Evolutionary conservation across 2,888 invertebrate genomes (phyloP), one percentile per base, ranked within the genome.

Genomic region (Campoletis raptor): DNA sequence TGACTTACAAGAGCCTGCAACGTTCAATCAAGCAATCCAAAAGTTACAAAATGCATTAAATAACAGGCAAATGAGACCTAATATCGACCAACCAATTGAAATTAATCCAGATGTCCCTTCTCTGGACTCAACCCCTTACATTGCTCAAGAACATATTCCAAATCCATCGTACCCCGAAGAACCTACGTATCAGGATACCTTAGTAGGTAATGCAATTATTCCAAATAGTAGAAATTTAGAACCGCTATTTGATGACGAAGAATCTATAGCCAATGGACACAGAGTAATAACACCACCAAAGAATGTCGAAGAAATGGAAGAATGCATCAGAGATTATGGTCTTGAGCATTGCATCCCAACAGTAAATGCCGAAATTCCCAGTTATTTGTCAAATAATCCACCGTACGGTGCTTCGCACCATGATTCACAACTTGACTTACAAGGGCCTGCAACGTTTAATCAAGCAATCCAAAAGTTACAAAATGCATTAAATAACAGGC

Each of bases 321-420:
- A 91, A 52, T 91, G 91, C 73, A 86, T 90, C 42, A 88, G 86
- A 57, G 30, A 89, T 0, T 89, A 87, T 24, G 89, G 85, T 15
- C 70, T 64, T 5, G 83, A 89, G 36, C 80, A 88, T 10, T 90
- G 91, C 52, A 76, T 85, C 36, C 66, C 85, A n/a, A n/a, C n/a
- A 30, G 24, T 5, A 61, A 1, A 24, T 30, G 57, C 24, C 9
- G 24, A 61, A 10, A 8, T 30, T 10, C 30, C 18, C 4, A 45
- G 54, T 37, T 18, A 36, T 24, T 21, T 8, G 2, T 52, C 7
- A 15, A 64, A 82, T 45, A 61, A 77, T 30, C 67, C 69, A 24
- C 42, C 77, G 42, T 10, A 45, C 12, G 69, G 5, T 48, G 48
- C 48, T 48, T 48, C 7, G 45, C 15, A 45, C 7, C 2, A 74